A percentile compares a stretch with the other conserved stretches of the same genome.
phyloP scores from a whole-genome alignment of 2,113 vertebrate species.

The Charina bottae region DNA sequence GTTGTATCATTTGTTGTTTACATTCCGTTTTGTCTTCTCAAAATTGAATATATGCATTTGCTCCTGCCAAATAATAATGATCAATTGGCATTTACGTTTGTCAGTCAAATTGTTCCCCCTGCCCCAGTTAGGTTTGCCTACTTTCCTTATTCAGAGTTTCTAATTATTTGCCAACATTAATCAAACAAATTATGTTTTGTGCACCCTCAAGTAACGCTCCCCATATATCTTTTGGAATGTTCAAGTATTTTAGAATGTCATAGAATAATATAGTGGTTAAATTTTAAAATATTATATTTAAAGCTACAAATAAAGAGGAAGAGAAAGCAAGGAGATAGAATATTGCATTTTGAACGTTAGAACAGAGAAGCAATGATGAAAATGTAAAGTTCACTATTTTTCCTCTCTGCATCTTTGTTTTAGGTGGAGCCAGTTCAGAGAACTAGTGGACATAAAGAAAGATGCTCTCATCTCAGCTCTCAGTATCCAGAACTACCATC shows the following conservation, averaged over 20 bases:
- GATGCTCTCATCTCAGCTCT: constrained; percentile 91
- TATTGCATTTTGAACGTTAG: background rate
- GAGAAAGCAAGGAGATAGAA: background rate
- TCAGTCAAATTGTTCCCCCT: background rate
- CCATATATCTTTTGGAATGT: background rate
- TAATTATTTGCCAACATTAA: background rate
- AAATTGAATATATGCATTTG: background rate
- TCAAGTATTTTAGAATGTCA: background rate
- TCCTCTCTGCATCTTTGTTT: constrained; percentile 25
- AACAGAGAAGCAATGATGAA: background rate
- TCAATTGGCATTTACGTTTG: background rate
- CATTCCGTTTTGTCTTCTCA: background rate
- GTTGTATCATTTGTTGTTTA: background rate
- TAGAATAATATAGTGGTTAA: background rate
- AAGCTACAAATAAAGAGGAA: background rate
- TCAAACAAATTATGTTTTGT: background rate
- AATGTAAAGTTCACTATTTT: constrained; percentile 7
- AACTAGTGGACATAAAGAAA: constrained; percentile 96
- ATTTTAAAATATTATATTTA: background rate
- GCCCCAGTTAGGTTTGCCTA: background rate
- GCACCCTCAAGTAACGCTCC: background rate
- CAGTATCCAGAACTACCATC: constrained; percentile 98
- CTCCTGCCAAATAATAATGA: background rate
- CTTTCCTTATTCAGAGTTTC: background rate
- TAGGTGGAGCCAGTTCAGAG: constrained; percentile 98